Conservation (phyloP, 2,113 vertebrate genomes). For the Cardinalis cardinalis region DNA sequence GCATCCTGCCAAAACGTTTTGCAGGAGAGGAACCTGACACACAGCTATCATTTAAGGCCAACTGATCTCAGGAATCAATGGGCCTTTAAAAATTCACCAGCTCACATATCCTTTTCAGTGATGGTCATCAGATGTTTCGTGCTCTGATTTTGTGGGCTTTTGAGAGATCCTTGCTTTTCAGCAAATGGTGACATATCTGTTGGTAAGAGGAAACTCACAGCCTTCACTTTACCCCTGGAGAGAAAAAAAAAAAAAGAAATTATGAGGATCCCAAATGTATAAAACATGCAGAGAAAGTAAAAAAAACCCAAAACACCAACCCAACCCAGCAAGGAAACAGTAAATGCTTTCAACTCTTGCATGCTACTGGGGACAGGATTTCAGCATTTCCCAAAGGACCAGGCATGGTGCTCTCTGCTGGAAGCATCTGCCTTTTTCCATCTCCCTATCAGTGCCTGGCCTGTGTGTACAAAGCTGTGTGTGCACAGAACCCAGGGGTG, state of each 20-base stretch:
- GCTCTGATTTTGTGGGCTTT: constrained; percentile 65
- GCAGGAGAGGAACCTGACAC: constrained; percentile 42
- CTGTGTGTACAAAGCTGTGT: fast-evolving
- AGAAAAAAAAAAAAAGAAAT: constrained; percentile 9
- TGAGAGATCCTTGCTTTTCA: constrained; percentile 74
- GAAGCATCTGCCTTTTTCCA: not conserved
- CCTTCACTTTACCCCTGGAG: constrained; percentile 87
- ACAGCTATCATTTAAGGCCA: not conserved
- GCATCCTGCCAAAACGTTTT: constrained; percentile 47
- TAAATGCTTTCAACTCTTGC: not conserved
- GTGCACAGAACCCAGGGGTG: not conserved
- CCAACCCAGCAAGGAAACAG: not conserved
- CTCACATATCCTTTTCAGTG: constrained; percentile 76
- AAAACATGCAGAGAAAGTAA: not conserved
- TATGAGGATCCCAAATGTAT: not conserved
- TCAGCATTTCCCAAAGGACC: not conserved
- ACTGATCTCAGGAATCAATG: constrained; percentile 9
- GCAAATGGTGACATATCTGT: constrained; percentile 67
- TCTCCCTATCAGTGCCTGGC: not conserved
- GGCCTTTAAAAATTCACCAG: constrained; percentile 60
- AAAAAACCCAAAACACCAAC: not conserved
- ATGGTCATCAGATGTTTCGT: constrained; percentile 69
- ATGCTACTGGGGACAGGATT: not conserved
- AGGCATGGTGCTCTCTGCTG: not conserved
- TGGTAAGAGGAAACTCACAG: constrained; percentile 90